A percentile compares a stretch with the other conserved stretches of the same genome.
Evolutionary conservation across 2,113 vertebrate genomes (phyloP).

Genomic region (Bos taurus): DNA sequence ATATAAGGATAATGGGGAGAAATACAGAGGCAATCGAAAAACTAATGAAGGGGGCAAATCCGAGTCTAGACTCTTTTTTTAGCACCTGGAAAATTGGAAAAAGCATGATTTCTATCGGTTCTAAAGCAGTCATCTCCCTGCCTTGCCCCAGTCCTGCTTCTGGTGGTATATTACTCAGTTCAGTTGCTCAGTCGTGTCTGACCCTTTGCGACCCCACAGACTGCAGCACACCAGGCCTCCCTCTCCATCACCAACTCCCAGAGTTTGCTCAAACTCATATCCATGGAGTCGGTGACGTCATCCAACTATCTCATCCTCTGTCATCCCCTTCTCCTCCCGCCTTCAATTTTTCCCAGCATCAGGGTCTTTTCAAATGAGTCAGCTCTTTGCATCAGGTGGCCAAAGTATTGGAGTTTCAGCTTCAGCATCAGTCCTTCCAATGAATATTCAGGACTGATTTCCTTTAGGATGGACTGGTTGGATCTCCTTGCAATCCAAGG

Average conservation of each 20-base stretch:
- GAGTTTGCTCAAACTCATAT: neutral
- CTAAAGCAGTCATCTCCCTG: neutral
- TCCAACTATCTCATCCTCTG: neutral
- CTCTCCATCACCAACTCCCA: neutral
- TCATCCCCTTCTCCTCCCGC: neutral
- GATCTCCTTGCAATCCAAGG: neutral
- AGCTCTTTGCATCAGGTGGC: neutral
- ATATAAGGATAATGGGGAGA: neutral
- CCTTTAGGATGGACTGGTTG: neutral
- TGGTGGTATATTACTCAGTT: neutral
- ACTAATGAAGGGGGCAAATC: neutral
- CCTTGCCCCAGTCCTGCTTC: neutral
- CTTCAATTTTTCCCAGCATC: neutral
- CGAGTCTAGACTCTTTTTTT: neutral
- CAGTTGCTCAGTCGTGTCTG: neutral
- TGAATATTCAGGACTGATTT: neutral
- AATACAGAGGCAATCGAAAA: neutral
- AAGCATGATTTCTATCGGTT: neutral
- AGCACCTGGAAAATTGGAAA: neutral
- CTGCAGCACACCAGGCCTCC: neutral
- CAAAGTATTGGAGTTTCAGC: neutral
- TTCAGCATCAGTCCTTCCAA: neutral
- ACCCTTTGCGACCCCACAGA: neutral
- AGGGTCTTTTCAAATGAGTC: neutral
- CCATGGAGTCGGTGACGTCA: neutral